Percentiles rank a stretch among this genome's conserved stretches.
These are phyloP conservation scores for Agonopterix alstromeriana DNA, from an alignment of 2,888 invertebrate genomes.

Conservation along the genomic window DNA sequence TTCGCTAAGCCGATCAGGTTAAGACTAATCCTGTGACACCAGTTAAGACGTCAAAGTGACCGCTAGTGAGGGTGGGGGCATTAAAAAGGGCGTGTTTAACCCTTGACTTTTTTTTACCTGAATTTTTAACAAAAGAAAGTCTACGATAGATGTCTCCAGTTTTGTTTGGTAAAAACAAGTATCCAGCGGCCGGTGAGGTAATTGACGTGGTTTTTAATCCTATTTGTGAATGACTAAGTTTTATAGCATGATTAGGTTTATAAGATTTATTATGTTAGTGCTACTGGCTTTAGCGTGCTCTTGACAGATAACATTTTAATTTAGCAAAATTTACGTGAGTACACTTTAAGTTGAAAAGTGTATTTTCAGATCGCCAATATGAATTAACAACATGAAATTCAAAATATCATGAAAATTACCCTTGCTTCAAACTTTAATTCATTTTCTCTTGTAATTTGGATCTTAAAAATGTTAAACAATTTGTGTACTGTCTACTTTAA, in stretches of 20 bases:
- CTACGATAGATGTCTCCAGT: constrained; percentile 21
- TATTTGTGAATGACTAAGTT: background rate
- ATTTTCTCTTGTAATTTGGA: no score
- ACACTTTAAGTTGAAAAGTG: no score
- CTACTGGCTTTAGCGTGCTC: no score
- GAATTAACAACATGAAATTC: no score
- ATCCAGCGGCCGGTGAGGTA: background rate
- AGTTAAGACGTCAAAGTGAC: constrained; percentile 28
- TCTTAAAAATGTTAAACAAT: no score
- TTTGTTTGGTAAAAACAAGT: background rate
- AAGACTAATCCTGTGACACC: constrained; percentile 43
- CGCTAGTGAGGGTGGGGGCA: constrained; percentile 28
- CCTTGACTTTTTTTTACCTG: constrained; percentile 20
- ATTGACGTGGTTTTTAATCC: background rate
- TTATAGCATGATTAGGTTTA: background rate
- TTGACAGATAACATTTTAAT: no score
- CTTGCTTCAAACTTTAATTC: no score
- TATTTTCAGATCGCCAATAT: no score
- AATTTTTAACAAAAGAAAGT: constrained; percentile 4
- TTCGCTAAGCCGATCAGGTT: constrained; percentile 17
- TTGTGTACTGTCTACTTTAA: no score
- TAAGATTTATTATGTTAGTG: background rate
- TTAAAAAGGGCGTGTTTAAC: constrained; percentile 13
- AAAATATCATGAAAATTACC: no score
- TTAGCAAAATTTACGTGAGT: no score